A percentile compares a stretch with the other conserved stretches of the same genome.
phyloP scores from a whole-genome alignment of 2,888 invertebrate genomes.

The Plebejus melissa region DNA sequence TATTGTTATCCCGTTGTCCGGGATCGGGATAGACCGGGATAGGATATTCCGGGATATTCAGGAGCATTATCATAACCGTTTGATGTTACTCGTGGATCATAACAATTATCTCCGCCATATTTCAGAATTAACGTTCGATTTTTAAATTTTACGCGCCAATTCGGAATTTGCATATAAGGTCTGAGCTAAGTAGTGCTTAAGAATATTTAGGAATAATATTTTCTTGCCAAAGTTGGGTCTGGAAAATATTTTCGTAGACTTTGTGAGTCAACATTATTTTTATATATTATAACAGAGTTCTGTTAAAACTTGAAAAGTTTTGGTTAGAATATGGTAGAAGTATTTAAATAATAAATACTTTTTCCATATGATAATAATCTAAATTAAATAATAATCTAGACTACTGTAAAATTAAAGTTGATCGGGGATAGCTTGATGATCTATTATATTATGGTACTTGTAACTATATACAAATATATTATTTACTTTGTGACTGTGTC shows the following conservation, averaged over 20 bases:
- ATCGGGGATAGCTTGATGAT: no score
- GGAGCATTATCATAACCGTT: conserved; percentile 50
- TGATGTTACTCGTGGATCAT: conserved; percentile 33
- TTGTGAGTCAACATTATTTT: not conserved
- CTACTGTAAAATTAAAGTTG: no score
- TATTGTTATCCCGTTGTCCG: conserved; percentile 40
- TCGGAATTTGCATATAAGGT: not conserved
- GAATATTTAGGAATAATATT: not conserved
- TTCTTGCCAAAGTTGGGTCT: not conserved
- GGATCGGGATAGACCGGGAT: conserved; percentile 13
- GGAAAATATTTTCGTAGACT: not conserved
- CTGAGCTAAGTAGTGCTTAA: not conserved
- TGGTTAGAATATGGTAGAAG: no score
- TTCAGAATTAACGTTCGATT: conserved; percentile 24
- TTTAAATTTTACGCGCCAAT: conserved; percentile 15
- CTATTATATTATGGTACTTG: no score
- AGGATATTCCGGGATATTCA: conserved; percentile 29
- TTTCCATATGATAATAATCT: no score
- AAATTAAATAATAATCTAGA: no score
- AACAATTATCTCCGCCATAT: conserved; percentile 27
- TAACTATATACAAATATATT: no score
- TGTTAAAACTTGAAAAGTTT: no score
- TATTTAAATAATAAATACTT: no score
- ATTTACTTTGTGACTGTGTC: no score
- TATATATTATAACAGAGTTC: no score